Percentiles rank a stretch among this genome's conserved stretches.
Evolutionary conservation across 1,140 invertebrate species (phyloP).

Genomic region (Sitobion miscanthi): DNA sequence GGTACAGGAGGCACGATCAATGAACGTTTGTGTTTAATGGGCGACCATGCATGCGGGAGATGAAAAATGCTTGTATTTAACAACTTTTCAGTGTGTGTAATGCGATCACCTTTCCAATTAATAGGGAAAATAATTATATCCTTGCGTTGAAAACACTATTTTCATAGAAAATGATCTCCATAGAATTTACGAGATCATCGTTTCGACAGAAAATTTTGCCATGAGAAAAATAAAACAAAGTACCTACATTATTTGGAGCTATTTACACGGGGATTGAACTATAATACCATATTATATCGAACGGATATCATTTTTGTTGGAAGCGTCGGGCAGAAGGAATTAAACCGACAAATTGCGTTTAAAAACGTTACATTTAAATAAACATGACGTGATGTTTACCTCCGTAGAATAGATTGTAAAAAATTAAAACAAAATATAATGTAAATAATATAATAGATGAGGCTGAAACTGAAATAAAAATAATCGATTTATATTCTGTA

Average conservation of each 20-base stretch:
- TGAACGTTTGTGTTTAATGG: slow-evolving; percentile 9
- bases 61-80: slow-evolving; percentile 22
- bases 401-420: not conserved
- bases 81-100: not conserved
- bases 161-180: not conserved
- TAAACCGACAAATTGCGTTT: not conserved
- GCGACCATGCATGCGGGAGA: not conserved
- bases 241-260: not conserved
- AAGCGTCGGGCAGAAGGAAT: not conserved
- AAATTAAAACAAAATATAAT: not conserved
- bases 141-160: not conserved
- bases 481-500: not conserved
- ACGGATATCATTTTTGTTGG: not conserved
- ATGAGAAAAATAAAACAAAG: not conserved
- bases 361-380: not conserved
- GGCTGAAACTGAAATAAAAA: not conserved
- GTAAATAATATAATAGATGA: no score
- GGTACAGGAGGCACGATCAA: not conserved
- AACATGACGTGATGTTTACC: not conserved
- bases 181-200: not conserved
- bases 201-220: not conserved
- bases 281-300: not conserved
- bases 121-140: not conserved
- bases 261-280: not conserved
- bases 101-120: not conserved